These are phyloP conservation scores for Luehdorfia chinensis DNA, from an alignment of 1,140 invertebrate species.

Conservation along the genomic window DNA sequence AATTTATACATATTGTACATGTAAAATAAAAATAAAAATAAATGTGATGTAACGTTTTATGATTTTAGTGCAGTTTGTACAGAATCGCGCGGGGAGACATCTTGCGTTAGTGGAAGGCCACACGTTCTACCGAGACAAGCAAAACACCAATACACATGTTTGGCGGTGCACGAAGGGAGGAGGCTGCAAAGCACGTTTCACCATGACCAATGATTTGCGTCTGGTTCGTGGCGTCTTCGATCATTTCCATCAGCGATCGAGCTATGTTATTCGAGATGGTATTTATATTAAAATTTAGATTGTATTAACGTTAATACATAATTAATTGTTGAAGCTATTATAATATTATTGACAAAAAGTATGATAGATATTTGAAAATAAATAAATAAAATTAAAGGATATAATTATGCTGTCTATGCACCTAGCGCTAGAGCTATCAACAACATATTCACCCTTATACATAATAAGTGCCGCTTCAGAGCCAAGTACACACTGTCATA, in stretches of 20 bases:
- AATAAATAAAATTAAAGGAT: no score
- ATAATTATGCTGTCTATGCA: no score
- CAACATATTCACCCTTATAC: no score
- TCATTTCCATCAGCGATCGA: slow-evolving; percentile 17
- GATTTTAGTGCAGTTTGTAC: slow-evolving; percentile 23
- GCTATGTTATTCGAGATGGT: slow-evolving; percentile 23
- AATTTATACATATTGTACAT: no score
- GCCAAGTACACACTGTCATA: no score
- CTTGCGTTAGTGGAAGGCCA: slow-evolving; percentile 25
- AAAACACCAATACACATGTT: slow-evolving; percentile 4
- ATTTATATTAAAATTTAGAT: slow-evolving; percentile 10
- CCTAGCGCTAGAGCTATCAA: no score
- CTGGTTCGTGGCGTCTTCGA: slow-evolving; percentile 10
- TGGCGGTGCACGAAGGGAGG: slow-evolving; percentile 26
- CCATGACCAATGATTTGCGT: slow-evolving; percentile 1
- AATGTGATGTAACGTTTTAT: neutral
- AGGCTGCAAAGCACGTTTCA: slow-evolving; percentile 23
- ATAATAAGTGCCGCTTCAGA: no score
- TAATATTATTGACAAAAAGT: no score
- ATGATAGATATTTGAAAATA: no score
- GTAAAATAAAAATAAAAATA: no score
- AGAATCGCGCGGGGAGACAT: slow-evolving; percentile 21
- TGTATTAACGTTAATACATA: no score
- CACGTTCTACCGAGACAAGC: slow-evolving; percentile 23
- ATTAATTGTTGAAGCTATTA: no score